phyloP scores from a whole-genome alignment of 2,797 vertebrate genomes.

The Poliocrania exsul region DNA sequence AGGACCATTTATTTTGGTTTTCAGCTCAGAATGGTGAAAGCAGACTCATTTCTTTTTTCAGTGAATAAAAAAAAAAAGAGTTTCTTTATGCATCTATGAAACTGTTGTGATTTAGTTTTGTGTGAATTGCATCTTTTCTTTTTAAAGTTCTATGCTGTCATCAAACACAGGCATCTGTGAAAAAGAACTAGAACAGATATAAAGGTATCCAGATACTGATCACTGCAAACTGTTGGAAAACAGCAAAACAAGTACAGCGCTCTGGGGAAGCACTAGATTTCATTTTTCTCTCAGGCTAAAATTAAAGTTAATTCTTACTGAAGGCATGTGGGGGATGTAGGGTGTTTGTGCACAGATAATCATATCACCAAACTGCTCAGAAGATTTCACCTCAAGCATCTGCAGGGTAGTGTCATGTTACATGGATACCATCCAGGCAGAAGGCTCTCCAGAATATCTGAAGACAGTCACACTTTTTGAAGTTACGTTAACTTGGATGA shows the following conservation, averaged over 20 bases:
- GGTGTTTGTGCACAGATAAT: background rate
- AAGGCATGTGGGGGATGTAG: background rate
- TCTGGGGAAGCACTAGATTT: background rate
- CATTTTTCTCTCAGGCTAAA: background rate
- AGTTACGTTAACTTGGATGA: background rate
- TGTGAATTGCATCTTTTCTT: background rate
- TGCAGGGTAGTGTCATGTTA: background rate
- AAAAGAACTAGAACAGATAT: background rate
- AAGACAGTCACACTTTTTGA: background rate
- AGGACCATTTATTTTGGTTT: background rate
- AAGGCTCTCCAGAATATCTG: background rate
- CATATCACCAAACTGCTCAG: background rate
- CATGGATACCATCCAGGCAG: background rate
- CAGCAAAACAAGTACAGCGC: background rate
- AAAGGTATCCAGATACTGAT: background rate
- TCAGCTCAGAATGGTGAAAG: background rate
- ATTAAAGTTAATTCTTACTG: background rate
- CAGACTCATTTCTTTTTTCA: accelerated
- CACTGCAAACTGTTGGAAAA: background rate
- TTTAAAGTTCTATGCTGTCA: background rate
- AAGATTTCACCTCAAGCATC: background rate
- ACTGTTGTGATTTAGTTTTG: background rate
- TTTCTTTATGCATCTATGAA: background rate
- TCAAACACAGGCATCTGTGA: background rate
- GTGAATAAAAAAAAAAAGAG: accelerated